Base-by-base conservation (phyloP, 2,888 invertebrate genomes). In the Eurois occulta region DNA sequence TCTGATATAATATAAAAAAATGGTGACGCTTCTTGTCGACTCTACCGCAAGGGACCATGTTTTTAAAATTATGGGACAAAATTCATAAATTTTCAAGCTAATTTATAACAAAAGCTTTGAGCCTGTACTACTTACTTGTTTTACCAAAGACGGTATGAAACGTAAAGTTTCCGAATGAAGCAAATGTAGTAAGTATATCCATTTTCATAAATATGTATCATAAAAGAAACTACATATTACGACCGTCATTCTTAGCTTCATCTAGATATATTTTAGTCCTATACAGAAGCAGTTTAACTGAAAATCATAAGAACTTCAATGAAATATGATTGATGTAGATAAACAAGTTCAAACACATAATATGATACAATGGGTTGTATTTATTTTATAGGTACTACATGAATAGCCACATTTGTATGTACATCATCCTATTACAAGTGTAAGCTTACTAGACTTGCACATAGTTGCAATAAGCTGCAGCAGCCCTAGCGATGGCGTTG, bases 401-500 rank as follows among this genome's bases (percentile, higher is more conserved):
- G 62, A 78, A 35, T 62, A 52, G 10, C 24, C 2, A 62, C 41
- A 43, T 62, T 55, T 71, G 11, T 74, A 18, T n/a, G 24, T 52
- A 24, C 10, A 35, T 66, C 52, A 43, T 79, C 55, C 10, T 55
- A 81, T 81, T 60, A 67, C 60, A 62, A 52, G 32, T 76, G 52
- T 52, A 41, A 69, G 58, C 65, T 41, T 77, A 60, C 66, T 55
- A n/a, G 69, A 38, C 70, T 48, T 48, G 74, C 72, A 80, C 43
- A 68, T 71, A 60, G 16, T 66, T 73, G 52, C 43, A 65, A 18
- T 46, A 43, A 16, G 67, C 75, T 65, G 62, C 81, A 81, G 75
- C 78, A 88, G 76, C 77, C 77, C 80, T 87, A 71, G 70, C 43
- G 24, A 79, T 74, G 68, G 78, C 74, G 84, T 83, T 84, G 74